Conservation (phyloP, 2,113 vertebrate genomes). For the Oncorhynchus mykiss region DNA sequence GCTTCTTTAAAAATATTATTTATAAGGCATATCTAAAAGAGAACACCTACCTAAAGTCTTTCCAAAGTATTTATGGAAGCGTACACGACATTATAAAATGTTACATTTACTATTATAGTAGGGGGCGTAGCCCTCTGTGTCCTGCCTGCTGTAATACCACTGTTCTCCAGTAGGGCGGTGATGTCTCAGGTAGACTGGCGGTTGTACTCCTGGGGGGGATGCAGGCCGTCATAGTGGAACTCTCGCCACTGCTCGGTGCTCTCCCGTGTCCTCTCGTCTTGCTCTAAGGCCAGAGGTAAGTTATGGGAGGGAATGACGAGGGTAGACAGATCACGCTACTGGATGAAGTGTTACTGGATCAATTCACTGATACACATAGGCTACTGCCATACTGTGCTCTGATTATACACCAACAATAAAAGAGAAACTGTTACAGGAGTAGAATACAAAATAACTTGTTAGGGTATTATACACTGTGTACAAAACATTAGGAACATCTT, state of each 20-base stretch:
- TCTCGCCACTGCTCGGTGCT: slow-evolving; percentile 82
- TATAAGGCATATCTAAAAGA: too few species aligned
- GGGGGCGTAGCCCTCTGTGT: background rate
- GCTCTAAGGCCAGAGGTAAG: slow-evolving; percentile 65
- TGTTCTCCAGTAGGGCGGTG: background rate
- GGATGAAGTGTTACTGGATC: background rate
- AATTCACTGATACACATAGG: background rate
- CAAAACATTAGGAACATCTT: too few species aligned
- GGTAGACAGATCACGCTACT: background rate
- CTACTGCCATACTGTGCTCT: background rate
- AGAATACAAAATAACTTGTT: too few species aligned
- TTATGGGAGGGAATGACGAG: background rate
- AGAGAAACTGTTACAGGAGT: too few species aligned
- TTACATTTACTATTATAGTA: background rate
- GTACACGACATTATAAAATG: background rate
- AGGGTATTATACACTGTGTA: too few species aligned
- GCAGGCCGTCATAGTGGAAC: slow-evolving; percentile 81
- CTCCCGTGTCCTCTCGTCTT: slow-evolving; percentile 78
- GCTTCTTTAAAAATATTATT: background rate
- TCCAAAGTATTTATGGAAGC: background rate
- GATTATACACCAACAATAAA: background rate
- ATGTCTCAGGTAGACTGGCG: slow-evolving; percentile 63
- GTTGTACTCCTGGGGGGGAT: slow-evolving; percentile 78
- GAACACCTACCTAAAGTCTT: background rate
- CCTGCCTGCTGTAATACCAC: background rate